Base-by-base conservation (phyloP, 2,113 vertebrate genomes). In the Sceloporus tristichus region DNA sequence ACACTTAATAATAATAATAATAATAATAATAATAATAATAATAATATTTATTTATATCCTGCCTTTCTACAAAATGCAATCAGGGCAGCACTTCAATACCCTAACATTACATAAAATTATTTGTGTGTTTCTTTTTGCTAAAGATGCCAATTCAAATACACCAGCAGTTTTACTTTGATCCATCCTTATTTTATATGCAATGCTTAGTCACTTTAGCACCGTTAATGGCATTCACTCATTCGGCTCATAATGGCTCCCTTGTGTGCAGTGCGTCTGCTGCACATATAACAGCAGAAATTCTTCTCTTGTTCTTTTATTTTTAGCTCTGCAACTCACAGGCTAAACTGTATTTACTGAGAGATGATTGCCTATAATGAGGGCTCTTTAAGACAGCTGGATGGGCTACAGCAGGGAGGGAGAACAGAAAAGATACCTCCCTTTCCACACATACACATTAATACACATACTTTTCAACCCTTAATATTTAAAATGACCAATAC, bases 141-240 rank as follows among this genome's bases (percentile, higher is more conserved):
- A 85, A 34, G 4, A 88, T 25, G 59, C 29, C 10, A 74, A 53
- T 68, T 66, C 73, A 19, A 82, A 53, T 75, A 75, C 38, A 42
- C 54, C 18, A 48, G 38, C 25, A 87, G 68, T 54, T 82, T 82
- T 38, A 74, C 54, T 81, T 87, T 65, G 86, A 87, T 62, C 71
- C 56, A 62, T 68, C 62, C 54, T 74, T 68, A 75, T 87, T 87
- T 81, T 74, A 81, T 56, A 74, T 48, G 56, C 5, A 82, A 82
- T 75, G 79, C 86, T 74, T 75, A 82, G 86, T 74, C 79, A 82
- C 79, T 82, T 76, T 66, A 88, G 86, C 40, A 27, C 54, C 75
- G 79, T 75, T 82, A 87, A 87, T 74, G 73, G 85, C 68, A 29
- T 74, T 73, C 85, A 81, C 74, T 86, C 75, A 86, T 79, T 86